Evolutionary conservation across 1,140 invertebrate species (phyloP), one percentile per base, ranked within the genome.

Genomic region (Diprion similis): DNA sequence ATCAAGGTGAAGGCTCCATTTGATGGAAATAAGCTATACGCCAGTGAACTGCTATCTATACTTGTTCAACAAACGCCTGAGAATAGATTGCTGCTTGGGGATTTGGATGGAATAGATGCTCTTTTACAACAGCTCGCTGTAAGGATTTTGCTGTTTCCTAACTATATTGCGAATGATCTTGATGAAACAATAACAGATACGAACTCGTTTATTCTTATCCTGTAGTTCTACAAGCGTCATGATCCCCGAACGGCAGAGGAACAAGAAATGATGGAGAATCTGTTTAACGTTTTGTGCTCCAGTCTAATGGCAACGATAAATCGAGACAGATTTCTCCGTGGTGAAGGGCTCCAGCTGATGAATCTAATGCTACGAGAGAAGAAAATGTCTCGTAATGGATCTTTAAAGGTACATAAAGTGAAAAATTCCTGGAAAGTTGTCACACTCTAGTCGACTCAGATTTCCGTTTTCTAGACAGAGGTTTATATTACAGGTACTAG

Each of bases 191-290:
- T 15, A 19, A 66, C 68, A 45, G n/a, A 19, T 18, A 67, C 66
- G 47, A 65, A 47, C 8, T 47, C 46, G 67, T 68, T 71, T 47
- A 70, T 65, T 13, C 71, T 70, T 13, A 19, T 76, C 74, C 83
- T 89, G 37, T 81, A 96, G 95, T 94, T 93, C 79, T 99, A 98
- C 87, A 99, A 99, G 86, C 89, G 96, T 67, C 96, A 99, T 83
- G 97, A 99, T 89, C 98, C 98, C 1, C 90, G 88, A 68, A 93
- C 92, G 71, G 92, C 92, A 10, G 98, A 99, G 87, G 98, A 99
- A 86, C 93, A 96, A 81, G 99, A 99, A 88, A 95, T 97, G 82
- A 99, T 99, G 98, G 98, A 99, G 86, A 99, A 99, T 89, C 89
- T 99, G 66, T 99, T 99, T 83, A 95, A 99, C 84, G 94, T 94